Base-by-base conservation (phyloP, 2,797 vertebrate species). In the Margarornis squamiger region DNA sequence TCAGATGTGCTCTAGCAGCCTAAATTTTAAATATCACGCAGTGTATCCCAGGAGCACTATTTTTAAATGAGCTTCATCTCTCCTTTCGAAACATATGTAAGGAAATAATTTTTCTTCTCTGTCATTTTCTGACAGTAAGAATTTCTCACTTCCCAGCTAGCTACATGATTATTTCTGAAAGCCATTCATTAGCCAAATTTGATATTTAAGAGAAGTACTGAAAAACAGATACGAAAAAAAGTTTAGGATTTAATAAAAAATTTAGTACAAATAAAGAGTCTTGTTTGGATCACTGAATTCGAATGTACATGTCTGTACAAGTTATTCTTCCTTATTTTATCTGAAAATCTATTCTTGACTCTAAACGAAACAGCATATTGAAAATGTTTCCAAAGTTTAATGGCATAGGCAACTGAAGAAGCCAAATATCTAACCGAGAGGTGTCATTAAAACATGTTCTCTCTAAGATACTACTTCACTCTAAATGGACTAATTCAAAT, bases 121-220 rank as follows among this genome's bases (percentile, higher is more conserved):
- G 72, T 88, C 70, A 93, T 90, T 75, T 90, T 83, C 54, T 86
- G 85, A 96, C 82, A 91, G 46, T 38, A 83, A 90, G 26, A 94
- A 88, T 72, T 86, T 92, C 61, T 92, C 73, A 72, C 62, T 92
- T 89, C 75, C 83, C 73, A 86, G 58, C n/a, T 52, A 92, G 18
- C 39, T 88, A 83, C 29, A 18, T 19, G 54, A 80, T 89, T 92
- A 88, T 78, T 95, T 45, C 89, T 88, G 79, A 91, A 96, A 96
- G 55, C 65, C 45, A 70, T 63, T 91, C 58, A 78, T 93, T 92
- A 91, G 77, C 46, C 58, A 73, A 86, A 88, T 59, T 38, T 88
- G 26, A 57, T 79, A 84, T 52, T 61, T 74, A 85, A 94, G 91
- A 88, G 21, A 13, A 88, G 6, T 18, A 88, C 10, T 23, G 16